A percentile compares a stretch with the other conserved stretches of the same genome.
These are phyloP conservation scores for Echeneis naucrates DNA, from an alignment of 2,797 vertebrate genomes.

Conservation along the genomic window DNA sequence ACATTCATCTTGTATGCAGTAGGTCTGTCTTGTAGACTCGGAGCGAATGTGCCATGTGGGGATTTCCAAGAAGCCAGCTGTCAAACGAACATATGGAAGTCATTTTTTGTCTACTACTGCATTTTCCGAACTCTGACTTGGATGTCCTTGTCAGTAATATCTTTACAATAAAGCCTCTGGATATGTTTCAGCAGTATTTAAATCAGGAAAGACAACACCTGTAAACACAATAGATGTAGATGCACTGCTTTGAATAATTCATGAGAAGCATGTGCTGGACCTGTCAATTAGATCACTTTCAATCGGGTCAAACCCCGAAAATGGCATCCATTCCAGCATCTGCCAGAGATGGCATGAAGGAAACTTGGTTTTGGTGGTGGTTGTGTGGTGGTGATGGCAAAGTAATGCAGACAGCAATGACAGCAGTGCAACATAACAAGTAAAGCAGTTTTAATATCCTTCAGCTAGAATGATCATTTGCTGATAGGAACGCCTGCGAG, in stretches of 20 bases:
- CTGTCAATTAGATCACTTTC: slow-evolving; percentile 7
- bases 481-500: slow-evolving; percentile 6
- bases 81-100: too few relatives aligned
- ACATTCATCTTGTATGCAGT: not conserved
- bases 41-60: not conserved
- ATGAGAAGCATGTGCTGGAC: not conserved
- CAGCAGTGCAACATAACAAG: not conserved
- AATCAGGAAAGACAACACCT: not conserved
- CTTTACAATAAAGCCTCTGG: not conserved
- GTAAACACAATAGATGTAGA: slow-evolving; percentile 4
- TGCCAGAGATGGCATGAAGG: not conserved
- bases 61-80: not conserved
- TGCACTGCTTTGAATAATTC: not conserved
- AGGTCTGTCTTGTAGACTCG: not conserved
- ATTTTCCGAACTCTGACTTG: too few relatives aligned
- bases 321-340: slow-evolving; percentile 10
- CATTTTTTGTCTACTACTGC: not conserved
- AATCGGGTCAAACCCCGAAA: slow-evolving; percentile 4
- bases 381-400: not conserved
- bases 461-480: slow-evolving; percentile 8
- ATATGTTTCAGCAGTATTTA: slow-evolving; percentile 1
- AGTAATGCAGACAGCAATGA: not conserved
- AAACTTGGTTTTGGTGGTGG: not conserved
- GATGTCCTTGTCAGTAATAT: not conserved
- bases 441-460: not conserved